Evolutionary conservation across 2,113 vertebrate species (phyloP), one percentile per base, ranked within the genome.

Genomic region (Taurulus bubalis): DNA sequence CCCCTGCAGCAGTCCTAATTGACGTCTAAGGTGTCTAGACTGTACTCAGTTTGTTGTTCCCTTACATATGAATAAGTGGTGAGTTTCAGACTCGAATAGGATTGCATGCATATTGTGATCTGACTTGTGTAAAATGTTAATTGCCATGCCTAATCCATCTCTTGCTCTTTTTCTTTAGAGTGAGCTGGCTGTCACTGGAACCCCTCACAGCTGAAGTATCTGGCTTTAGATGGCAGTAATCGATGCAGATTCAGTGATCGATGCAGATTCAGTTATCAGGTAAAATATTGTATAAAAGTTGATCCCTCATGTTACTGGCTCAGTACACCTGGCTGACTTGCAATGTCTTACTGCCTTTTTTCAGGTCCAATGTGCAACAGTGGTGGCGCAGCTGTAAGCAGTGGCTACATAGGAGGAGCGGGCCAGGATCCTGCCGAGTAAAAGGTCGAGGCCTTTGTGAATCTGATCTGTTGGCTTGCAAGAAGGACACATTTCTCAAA

Each of bases 21-120:
- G 65, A 90, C 49, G 72, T 70, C 8, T 82, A 77, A 78, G 71
- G 66, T 87, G 75, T 89, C 72, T 75, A 91, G 75, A 83, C 72
- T 86, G 58, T 84, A 79, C 66, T 84, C 65, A 89, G 68, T 81
- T 87, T 49, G 86, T 80, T 84, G 78, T 67, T 64, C 12, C 24
- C 30, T 85, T 83, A 49, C n/a, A 71, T 79, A 45, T 79, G 30
- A 75, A 28, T 83, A 74, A 89, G 86, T 64, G 86, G 91, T 90
- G 88, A 86, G 86, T 91, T 89, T 77, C 76, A 83, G 84, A 80
- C 60, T 76, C 80, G 28, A 72, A 40, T 88, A 87, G 78, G 76
- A 60, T 65, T 92, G 93, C 93, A 94, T 94, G 91, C 89, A 30
- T 49, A 4, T 34, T 73, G 10, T 81, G 55, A 28, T 22, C 28